phyloP scores from a whole-genome alignment of 2,113 vertebrate genomes.

The Budorcas taxicolor region DNA sequence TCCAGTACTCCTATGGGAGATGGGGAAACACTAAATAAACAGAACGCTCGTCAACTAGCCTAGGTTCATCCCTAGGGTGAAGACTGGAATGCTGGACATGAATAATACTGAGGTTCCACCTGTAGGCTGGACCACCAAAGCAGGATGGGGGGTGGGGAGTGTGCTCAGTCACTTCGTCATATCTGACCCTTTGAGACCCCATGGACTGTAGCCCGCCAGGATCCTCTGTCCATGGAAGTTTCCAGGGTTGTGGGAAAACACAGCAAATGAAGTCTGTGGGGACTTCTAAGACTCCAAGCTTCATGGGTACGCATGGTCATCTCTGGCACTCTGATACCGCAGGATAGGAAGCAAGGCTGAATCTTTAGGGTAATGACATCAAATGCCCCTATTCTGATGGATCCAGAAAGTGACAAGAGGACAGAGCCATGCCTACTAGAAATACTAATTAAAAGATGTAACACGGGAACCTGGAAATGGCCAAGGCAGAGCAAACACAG shows the following conservation, averaged over 20 bases:
- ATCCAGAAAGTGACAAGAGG: not conserved
- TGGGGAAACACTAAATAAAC: not conserved
- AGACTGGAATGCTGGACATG: not conserved
- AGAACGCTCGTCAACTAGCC: not conserved
- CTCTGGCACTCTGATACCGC: not conserved
- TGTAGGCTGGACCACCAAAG: not conserved
- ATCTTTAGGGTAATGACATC: not conserved
- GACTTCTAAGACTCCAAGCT: not conserved
- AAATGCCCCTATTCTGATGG: not conserved
- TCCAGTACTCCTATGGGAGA: not conserved
- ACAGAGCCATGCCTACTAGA: not conserved
- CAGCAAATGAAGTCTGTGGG: not conserved
- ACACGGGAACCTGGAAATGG: not conserved
- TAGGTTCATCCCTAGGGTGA: not conserved
- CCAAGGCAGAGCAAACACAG: not conserved
- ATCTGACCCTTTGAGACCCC: not conserved
- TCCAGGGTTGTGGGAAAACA: not conserved
- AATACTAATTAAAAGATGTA: not conserved
- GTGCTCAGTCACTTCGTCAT: not conserved
- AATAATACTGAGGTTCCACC: not conserved
- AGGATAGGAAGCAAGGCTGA: not conserved
- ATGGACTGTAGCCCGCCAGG: rapidly evolving
- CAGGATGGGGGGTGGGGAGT: not conserved
- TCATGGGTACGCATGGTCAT: not conserved
- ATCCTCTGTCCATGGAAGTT: not conserved